Evolutionary conservation across 1,140 invertebrate genomes (phyloP), one percentile per base, ranked within the genome.

Genomic region (Brachystomella parvula): DNA sequence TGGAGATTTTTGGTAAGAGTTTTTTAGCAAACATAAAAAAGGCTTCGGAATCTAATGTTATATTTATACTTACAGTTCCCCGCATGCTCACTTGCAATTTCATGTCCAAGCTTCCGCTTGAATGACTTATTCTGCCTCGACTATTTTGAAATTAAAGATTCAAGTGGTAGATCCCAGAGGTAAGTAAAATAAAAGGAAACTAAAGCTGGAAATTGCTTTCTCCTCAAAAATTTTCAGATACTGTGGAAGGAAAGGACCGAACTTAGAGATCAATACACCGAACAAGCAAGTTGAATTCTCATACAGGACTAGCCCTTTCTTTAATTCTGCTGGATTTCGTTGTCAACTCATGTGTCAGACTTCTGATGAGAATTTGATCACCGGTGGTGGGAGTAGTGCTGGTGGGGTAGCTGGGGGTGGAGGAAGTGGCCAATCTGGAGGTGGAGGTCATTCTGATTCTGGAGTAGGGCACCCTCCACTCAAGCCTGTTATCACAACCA

Each of bases 111-210:
- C 29, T 72, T 72, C 44, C 63, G 65, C 21, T 31, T 72, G 17
- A 69, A 32, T 31, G 66, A 68, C 59, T 70, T 72, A 28, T 53
- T 72, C 1, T 72, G 71, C 61, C 64, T 68, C n/a, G 71, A 72
- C 44, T 67, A 72, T 44, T 29, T 72, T 24, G 71, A 72, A 33
- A 63, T 72, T 26, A 31, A 62, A 60, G 66, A 72, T 57, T 31
- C 32, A 0, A 49, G 47, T 56, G 71, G 71, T 21, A 58, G 44
- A 26, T 19, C 58, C 19, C 58, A 61, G 24, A 62, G 69, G 66
- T 68, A 44, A 35, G 19, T 47, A 28, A 53, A 32, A 33, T 19
- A 29, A 47, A 47, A 31, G 17, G 21, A 3, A 2, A 53, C n/a
- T 44, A 44, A 12, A 44, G n/a, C n/a, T 53, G 6, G 57, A 12